These are phyloP conservation scores for Crotophaga sulcirostris DNA, from an alignment of 2,113 vertebrate species.

Conservation along the genomic window DNA sequence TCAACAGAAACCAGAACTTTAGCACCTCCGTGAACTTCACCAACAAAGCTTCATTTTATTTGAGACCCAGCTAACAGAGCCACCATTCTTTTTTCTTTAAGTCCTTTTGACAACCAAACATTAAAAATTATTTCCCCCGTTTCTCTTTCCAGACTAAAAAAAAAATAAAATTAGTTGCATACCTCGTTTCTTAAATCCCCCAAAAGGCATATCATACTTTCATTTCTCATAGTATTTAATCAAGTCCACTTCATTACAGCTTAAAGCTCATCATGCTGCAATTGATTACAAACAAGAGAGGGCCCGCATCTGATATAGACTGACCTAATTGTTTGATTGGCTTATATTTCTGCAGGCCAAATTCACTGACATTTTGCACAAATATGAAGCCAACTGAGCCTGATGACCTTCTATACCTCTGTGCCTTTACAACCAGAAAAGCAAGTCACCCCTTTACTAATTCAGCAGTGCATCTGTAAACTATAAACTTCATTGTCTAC, in stretches of 20 bases:
- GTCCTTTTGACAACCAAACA: neutral
- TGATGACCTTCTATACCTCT: neutral
- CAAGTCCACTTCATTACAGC: neutral
- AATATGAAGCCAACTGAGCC: slow-evolving; percentile 29
- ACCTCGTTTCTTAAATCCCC: neutral
- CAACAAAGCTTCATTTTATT: neutral
- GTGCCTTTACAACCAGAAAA: neutral
- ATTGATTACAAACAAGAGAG: neutral
- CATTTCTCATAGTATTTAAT: slow-evolving; percentile 7
- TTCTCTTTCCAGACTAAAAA: neutral
- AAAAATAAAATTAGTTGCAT: neutral
- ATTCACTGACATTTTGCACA: slow-evolving; percentile 19
- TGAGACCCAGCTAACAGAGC: neutral
- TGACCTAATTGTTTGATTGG: neutral
- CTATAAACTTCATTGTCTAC: neutral
- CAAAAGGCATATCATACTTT: neutral
- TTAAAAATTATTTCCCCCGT: neutral
- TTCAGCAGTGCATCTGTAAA: neutral
- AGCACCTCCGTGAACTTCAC: neutral
- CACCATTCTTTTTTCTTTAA: neutral
- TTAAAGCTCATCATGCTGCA: neutral
- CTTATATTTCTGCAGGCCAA: slow-evolving; percentile 5
- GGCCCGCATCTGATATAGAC: neutral
- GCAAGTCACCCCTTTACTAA: neutral
- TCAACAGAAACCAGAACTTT: neutral